Evolutionary conservation across 2,113 vertebrate species (phyloP).

Genomic region (Pipra filicauda): DNA sequence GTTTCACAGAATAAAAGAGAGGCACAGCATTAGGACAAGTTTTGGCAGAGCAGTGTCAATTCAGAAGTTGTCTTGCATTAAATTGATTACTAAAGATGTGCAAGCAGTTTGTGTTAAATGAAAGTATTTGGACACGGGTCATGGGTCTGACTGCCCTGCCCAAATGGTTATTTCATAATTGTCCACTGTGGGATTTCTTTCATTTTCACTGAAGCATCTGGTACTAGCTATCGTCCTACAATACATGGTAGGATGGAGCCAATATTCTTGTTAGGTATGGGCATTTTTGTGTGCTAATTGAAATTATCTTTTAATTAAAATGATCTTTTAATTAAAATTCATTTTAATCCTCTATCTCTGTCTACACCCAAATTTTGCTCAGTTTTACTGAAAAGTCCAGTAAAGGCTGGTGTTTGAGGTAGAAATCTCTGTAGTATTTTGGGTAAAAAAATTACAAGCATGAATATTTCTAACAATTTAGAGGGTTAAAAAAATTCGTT

Average conservation of each 20-base stretch:
- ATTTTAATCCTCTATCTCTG: neutral
- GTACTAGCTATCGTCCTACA: neutral
- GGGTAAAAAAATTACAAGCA: neutral
- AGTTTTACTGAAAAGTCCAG: neutral
- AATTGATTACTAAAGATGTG: slow-evolving; percentile 42
- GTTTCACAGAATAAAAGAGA: neutral
- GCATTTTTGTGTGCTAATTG: neutral
- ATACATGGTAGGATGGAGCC: neutral
- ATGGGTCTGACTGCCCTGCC: neutral
- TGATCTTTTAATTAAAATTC: neutral
- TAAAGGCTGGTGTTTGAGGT: neutral
- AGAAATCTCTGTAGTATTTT: neutral
- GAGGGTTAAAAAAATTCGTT: neutral
- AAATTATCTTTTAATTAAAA: neutral
- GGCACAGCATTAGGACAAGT: neutral
- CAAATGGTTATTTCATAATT: slow-evolving; percentile 27
- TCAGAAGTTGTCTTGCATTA: neutral
- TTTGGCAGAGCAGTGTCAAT: neutral
- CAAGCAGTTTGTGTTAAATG: slow-evolving; percentile 37
- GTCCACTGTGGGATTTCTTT: slow-evolving; percentile 6
- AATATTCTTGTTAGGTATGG: neutral
- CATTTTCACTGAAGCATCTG: neutral
- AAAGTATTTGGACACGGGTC: slow-evolving; percentile 47
- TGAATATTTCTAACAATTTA: neutral
- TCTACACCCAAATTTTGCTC: neutral